A percentile compares a stretch with the other conserved stretches of the same genome.
Evolutionary conservation across 2,888 invertebrate species (phyloP).

Genomic region (Erynnis tages): DNA sequence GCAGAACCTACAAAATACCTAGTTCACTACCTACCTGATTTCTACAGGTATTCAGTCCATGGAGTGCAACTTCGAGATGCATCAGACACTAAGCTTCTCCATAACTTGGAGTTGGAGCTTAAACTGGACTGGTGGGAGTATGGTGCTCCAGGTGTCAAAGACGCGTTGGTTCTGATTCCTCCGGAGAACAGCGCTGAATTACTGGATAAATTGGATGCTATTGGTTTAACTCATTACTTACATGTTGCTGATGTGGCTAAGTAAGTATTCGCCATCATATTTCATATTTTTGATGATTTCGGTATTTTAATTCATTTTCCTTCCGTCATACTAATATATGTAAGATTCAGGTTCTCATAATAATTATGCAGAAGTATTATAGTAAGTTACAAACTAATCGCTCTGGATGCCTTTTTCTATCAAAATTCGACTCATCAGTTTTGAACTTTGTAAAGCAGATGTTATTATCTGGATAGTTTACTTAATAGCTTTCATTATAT

Average conservation of each 20-base stretch:
- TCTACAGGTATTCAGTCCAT: constrained; percentile 39
- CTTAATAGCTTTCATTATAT: no score
- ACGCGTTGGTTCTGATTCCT: constrained; percentile 41
- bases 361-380: no score
- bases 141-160: constrained; percentile 35
- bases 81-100: constrained; percentile 34
- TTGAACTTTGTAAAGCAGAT: no score
- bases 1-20: no score
- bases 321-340: no score
- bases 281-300: no score
- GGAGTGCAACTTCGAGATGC: constrained; percentile 35
- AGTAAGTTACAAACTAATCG: no score
- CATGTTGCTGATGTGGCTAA: constrained; percentile 38
- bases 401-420: no score
- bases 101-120: constrained; percentile 33
- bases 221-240: constrained; percentile 37
- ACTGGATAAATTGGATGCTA: constrained; percentile 33
- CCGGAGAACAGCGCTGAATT: constrained; percentile 35
- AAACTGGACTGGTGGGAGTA: constrained; percentile 42
- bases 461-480: no score
- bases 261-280: constrained; percentile 31
- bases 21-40: not conserved
- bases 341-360: no score
- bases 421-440: no score
- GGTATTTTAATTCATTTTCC: no score